These are phyloP conservation scores for Campoplex nolae DNA, from an alignment of 2,888 invertebrate genomes.

Conservation along the genomic window DNA sequence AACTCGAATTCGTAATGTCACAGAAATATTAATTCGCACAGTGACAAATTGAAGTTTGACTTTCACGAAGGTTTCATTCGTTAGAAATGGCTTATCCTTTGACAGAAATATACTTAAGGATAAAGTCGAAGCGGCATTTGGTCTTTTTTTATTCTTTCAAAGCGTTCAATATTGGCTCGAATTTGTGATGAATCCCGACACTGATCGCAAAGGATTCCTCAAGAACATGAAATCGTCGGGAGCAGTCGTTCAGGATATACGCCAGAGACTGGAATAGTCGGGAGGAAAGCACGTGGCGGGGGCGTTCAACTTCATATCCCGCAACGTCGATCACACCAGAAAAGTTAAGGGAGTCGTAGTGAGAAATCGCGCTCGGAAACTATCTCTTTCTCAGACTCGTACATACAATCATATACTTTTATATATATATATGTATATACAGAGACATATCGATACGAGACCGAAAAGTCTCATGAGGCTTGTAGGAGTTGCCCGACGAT, in stretches of 20 bases:
- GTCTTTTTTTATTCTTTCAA: not conserved
- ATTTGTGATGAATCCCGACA: constrained; percentile 6
- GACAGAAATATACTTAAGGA: not conserved
- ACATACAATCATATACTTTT: not conserved
- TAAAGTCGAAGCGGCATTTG: not conserved
- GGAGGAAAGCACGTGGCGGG: constrained; percentile 13
- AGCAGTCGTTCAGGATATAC: constrained; percentile 3
- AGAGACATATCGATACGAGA: not conserved
- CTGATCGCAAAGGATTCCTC: constrained; percentile 3
- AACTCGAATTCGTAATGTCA: not conserved
- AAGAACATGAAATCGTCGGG: constrained; percentile 15
- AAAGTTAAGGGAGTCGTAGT: constrained; percentile 34
- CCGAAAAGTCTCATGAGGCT: constrained; percentile 40
- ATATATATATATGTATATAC: not conserved
- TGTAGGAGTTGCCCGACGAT: constrained; percentile 38
- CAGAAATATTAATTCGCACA: not conserved
- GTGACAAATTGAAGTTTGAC: not conserved
- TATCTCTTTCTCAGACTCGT: constrained; percentile 40
- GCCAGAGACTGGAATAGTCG: not conserved
- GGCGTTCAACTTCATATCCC: constrained; percentile 59
- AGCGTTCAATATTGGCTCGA: constrained; percentile 11
- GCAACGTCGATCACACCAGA: constrained; percentile 64
- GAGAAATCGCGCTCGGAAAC: constrained; percentile 54
- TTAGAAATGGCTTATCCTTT: constrained; percentile 5
- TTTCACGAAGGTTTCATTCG: not conserved